These are phyloP conservation scores for Cuculus canorus DNA, from an alignment of 2,797 vertebrate genomes.

Conservation along the genomic window DNA sequence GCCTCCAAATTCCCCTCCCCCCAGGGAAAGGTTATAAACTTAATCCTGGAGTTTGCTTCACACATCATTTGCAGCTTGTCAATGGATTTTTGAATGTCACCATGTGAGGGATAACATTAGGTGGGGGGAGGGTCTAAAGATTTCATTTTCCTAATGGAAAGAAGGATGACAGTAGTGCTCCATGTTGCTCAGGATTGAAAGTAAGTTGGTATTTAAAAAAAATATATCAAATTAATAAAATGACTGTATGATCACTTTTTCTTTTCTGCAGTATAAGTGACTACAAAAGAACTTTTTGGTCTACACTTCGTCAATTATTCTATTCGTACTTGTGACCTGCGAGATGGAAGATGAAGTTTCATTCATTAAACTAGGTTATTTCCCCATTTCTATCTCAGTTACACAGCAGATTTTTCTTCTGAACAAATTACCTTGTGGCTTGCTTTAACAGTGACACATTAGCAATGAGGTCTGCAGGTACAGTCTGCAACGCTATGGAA, in stretches of 20 bases:
- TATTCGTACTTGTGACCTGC: not conserved
- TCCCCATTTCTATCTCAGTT: not conserved
- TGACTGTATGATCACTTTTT: not conserved
- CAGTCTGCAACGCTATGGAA: not conserved
- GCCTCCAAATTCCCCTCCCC: conserved; percentile 34
- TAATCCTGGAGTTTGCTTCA: conserved; percentile 67
- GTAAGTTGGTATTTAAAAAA: not conserved
- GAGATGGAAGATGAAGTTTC: not conserved
- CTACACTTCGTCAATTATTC: not conserved
- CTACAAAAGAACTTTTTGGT: not conserved
- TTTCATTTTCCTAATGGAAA: not conserved
- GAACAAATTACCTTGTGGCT: not conserved
- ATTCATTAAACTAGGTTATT: not conserved
- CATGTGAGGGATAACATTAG: conserved; percentile 30
- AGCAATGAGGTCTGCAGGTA: not conserved
- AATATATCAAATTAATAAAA: not conserved
- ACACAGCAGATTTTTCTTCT: not conserved
- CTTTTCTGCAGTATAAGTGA: not conserved
- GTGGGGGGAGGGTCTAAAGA: not conserved
- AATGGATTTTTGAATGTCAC: conserved; percentile 38
- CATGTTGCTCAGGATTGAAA: not conserved
- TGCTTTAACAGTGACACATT: not conserved
- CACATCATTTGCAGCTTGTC: conserved; percentile 71
- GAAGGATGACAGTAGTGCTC: not conserved
- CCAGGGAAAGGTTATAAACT: conserved; percentile 64